Conservation (phyloP, 2,797 vertebrate species). For the Galaxias olidus region DNA sequence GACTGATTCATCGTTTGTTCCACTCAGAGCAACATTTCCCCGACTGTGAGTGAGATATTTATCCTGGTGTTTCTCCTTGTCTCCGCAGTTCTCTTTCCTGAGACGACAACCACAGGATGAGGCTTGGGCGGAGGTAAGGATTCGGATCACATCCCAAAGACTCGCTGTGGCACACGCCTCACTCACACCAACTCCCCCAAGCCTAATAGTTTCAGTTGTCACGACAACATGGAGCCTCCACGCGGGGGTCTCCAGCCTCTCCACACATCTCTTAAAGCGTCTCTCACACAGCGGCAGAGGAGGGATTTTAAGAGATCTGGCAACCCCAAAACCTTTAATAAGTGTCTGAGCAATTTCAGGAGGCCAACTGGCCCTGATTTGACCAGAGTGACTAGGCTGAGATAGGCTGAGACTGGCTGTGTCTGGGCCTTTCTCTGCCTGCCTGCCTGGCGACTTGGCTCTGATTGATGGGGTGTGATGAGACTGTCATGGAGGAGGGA, state of each 20-base stretch:
- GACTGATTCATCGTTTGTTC: no score
- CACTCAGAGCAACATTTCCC: no score
- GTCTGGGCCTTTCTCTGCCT: slow-evolving; percentile 27
- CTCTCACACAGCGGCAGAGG: slow-evolving; percentile 8
- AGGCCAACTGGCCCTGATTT: slow-evolving; percentile 74
- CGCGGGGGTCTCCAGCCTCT: no score
- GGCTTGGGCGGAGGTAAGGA: slow-evolving; percentile 74
- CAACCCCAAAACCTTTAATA: slow-evolving; percentile 68
- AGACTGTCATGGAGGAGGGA: slow-evolving; percentile 74
- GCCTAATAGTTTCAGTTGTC: no score
- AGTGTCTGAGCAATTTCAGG: slow-evolving; percentile 62
- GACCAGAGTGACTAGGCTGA: slow-evolving; percentile 54
- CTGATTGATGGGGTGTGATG: slow-evolving; percentile 80
- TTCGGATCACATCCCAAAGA: neutral
- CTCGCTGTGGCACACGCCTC: no score
- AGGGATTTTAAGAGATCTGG: slow-evolving; percentile 70
- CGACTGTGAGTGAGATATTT: slow-evolving; percentile 23
- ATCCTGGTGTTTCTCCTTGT: slow-evolving; percentile 43
- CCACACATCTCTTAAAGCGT: slow-evolving; percentile 3
- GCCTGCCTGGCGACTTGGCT: slow-evolving; percentile 45
- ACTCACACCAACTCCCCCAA: no score
- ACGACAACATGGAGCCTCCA: no score
- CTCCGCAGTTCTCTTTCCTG: slow-evolving; percentile 86
- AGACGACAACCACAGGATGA: slow-evolving; percentile 87
- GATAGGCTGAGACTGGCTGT: slow-evolving; percentile 49